Conservation (phyloP, 2,113 vertebrate genomes). For the Chloropsis hardwickii region DNA sequence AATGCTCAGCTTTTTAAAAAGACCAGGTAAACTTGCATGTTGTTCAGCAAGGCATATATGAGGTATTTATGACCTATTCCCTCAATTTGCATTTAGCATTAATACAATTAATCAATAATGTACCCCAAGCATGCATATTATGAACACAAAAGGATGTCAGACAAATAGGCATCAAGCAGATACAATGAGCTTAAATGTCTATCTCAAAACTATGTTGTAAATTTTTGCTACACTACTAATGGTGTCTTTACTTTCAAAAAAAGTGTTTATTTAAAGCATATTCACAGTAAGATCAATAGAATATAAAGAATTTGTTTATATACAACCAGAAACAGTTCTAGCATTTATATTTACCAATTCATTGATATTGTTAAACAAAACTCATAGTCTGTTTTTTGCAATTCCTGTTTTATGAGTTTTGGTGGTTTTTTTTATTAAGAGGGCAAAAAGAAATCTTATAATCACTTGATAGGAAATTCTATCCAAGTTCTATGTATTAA, state of each 20-base stretch:
- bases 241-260: background rate
- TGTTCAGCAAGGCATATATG: background rate
- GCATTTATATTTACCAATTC: background rate
- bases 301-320: background rate
- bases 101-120: background rate
- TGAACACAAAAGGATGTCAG: background rate
- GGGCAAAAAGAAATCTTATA: background rate
- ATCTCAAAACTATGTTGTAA: background rate
- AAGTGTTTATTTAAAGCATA: background rate
- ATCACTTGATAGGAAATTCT: background rate
- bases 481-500: background rate
- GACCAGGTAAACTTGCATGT: background rate
- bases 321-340: background rate
- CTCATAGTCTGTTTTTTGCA: background rate
- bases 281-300: background rate
- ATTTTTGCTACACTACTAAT: background rate
- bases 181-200: background rate
- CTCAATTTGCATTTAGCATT: background rate
- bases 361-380: background rate
- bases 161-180: background rate
- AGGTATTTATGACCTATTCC: background rate
- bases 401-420: background rate
- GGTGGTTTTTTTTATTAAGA: too few relatives aligned
- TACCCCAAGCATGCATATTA: background rate
- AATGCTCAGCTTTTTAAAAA: background rate